Base-by-base conservation (phyloP, 2,113 vertebrate genomes). In the Cavia aperea region DNA sequence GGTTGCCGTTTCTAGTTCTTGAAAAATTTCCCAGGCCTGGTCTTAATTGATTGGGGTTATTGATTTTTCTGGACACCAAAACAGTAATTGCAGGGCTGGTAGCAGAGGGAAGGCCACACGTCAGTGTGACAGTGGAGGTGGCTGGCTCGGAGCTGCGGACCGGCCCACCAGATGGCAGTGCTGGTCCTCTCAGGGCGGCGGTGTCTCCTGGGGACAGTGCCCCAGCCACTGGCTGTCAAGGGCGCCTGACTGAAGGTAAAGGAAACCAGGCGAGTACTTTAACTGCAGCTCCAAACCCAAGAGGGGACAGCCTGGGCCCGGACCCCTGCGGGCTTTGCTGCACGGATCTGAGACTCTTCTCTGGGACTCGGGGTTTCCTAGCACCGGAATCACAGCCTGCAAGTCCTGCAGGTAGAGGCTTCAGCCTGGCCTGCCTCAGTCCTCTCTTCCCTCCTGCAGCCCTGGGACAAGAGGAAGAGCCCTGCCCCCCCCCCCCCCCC, bases 121-220 rank as follows among this genome's bases (percentile, higher is more conserved):
- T 94, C 79, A 29, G 81, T 31, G 88, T 92, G 66, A 81, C 26
- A 92, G 93, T 46, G 77, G 56, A 94, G 8, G 93, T 93, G 9
- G 95, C 90, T 2, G 2, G 91, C 43, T 33, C 12, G 82, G 73
- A 81, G 14, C 92, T 3, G 66, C 18, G 54, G 86, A 4, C 12
- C 70, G 73, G 86, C 56, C 98, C 98, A 97, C 97, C 95, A 96
- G 98, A 95, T 98, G 98, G 98, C 97, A 96, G 96, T 97, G 96
- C 95, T 51, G 97, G 96, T 94, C 97, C 97, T 97, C 81, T 5
- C 33, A 94, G 96, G 88, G 65, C n/a, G 0, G 16, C 39, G 1
- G 16, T 58, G 66, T 89, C 70, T 56, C 12, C 2, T 51, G 51
- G 51, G 16, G 31, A 23, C 43, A 1, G 65, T 56, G 14, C 56